Evolutionary conservation across 2,113 vertebrate species (phyloP), one percentile per base, ranked within the genome.

Genomic region (Neogale vison): DNA sequence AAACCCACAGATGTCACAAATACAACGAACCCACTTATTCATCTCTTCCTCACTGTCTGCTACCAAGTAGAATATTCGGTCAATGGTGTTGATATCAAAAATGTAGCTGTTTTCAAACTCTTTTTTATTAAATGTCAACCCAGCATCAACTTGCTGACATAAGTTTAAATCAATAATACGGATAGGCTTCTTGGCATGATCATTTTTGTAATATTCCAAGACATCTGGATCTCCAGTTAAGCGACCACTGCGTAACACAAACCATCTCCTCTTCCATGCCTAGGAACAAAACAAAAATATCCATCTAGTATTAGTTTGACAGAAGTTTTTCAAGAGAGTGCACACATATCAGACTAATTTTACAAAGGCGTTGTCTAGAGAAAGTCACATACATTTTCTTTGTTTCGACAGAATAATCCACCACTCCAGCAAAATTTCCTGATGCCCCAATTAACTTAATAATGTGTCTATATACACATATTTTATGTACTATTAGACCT

Each of bases 191-290:
- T 99, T 99, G 98, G 99, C 99, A 79, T 99, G 99, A 99, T 99
- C 99, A 99, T 99, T 99, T 99, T 99, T 99, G 99, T 99, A 99
- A 98, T 99, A 99, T 97, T 99, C 99, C 99, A 99, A 92, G 79
- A 99, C 99, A 93, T 99, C 99, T 8, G 99, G 99, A 98, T 99
- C 99, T 96, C 99, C 99, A 0, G 99, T 99, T 98, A 99, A 97
- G 98, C 99, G 99, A 93, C 99, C 99, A 1, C 99, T 99, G 98
- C 99, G 99, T 94, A 99, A 99, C 95, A 99, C 98, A 98, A 99
- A 99, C 99, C 99, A 99, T 97, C 99, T 99, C 98, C 99, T 99
- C 99, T 99, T 99, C 99, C 99, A 99, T 98, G 99, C 99, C 99
- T 99, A 17, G 89, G 4, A 65, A 91, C 36, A 87, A 95, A 97